Evolutionary conservation across 1,140 invertebrate genomes (phyloP).

Genomic region (Drosophila nannoptera): DNA sequence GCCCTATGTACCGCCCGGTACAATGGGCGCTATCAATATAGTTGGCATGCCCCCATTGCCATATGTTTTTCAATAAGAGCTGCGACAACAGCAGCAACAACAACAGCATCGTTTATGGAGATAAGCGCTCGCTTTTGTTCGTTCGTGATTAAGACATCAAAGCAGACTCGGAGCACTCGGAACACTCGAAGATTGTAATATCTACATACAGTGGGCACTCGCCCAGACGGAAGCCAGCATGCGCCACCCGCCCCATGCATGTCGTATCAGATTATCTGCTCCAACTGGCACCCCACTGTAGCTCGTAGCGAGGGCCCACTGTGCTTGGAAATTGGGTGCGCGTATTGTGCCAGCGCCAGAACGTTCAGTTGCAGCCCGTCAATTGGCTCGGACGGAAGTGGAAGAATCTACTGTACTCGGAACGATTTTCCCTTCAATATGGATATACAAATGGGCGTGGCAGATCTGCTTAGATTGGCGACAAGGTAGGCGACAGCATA

Average conservation of each 20-base stretch:
- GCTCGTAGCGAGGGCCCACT: background rate
- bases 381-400: constrained; percentile 56
- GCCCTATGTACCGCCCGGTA: constrained; percentile 29
- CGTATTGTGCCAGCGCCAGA: no score
- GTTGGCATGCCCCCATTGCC: constrained; percentile 47
- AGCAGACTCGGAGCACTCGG: constrained; percentile 45
- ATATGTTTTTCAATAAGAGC: constrained; percentile 49
- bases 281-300: background rate
- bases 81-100: constrained; percentile 23
- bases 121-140: constrained; percentile 51
- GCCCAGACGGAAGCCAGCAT: background rate
- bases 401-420: constrained; percentile 16
- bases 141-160: constrained; percentile 55
- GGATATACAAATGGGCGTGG: constrained; percentile 53
- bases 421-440: constrained; percentile 15
- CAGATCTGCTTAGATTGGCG: constrained; percentile 57
- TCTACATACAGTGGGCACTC: constrained; percentile 19
- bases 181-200: constrained; percentile 34
- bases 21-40: constrained; percentile 34
- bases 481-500: constrained; percentile 51
- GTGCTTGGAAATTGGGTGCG: constrained; percentile 12
- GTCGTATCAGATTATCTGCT: background rate
- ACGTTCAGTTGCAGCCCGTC: constrained; percentile 56
- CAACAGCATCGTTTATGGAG: constrained; percentile 36
- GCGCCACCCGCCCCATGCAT: background rate